Conservation (phyloP, 2,888 invertebrate genomes). For the Zygothrica quintamaculata region DNA sequence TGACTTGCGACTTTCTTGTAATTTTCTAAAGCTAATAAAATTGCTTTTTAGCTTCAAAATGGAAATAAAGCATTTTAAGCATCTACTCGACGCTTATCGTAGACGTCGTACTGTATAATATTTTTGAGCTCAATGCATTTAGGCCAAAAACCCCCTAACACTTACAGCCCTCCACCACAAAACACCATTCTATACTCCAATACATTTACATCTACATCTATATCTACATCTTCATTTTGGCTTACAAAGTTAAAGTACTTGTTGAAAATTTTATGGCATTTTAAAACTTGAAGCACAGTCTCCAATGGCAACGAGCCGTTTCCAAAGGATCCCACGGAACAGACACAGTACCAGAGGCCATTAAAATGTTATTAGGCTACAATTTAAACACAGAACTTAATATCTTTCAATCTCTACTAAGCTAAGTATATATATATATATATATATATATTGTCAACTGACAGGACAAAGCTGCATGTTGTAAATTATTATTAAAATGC, state of each 20-base stretch:
- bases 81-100: constrained; percentile 69
- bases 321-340: no score
- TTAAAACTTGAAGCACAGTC: constrained; percentile 59
- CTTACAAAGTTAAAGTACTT: constrained; percentile 68
- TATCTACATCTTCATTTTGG: not conserved
- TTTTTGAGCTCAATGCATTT: constrained; percentile 55
- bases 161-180: no score
- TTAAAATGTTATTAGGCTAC: constrained; percentile 77
- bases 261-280: constrained; percentile 79
- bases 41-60: constrained; percentile 74
- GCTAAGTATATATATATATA: constrained; percentile 52
- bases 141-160: constrained; percentile 3
- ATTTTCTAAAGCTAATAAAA: constrained; percentile 79
- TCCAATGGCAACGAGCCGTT: constrained; percentile 22
- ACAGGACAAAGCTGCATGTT: constrained; percentile 35
- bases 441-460: constrained; percentile 12
- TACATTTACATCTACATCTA: not conserved
- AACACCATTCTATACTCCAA: not conserved
- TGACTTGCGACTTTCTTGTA: constrained; percentile 70
- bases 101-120: constrained; percentile 64
- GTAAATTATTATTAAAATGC: constrained; percentile 59
- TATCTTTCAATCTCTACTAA: constrained; percentile 69
- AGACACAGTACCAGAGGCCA: constrained; percentile 43
- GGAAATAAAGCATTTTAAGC: constrained; percentile 78
- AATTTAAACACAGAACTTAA: constrained; percentile 76